Conservation (phyloP, 1,140 invertebrate genomes). For the Sitophilus oryzae region DNA sequence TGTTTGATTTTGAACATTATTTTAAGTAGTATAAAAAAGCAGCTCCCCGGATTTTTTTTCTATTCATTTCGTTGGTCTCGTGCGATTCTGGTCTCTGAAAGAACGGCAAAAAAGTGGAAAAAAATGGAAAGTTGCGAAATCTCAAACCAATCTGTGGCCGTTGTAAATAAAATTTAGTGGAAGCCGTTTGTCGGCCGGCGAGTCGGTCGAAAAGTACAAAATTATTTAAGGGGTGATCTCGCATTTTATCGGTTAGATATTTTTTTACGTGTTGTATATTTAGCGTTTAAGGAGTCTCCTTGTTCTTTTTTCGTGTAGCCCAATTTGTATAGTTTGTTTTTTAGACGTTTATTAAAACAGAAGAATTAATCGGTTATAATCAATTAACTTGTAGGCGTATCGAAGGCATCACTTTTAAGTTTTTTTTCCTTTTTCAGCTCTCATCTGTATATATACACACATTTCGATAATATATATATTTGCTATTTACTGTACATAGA, state of each 20-base stretch:
- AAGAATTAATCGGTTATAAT: too few species aligned
- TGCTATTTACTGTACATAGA: too few species aligned
- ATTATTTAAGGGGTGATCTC: conserved; percentile 41
- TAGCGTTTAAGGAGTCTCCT: too few species aligned
- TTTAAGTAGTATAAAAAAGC: too few species aligned
- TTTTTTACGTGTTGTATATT: conserved; percentile 24
- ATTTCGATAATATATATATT: conserved; percentile 16
- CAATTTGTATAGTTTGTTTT: conserved; percentile 20
- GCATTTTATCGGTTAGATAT: conserved; percentile 35
- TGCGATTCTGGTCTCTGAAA: too few species aligned
- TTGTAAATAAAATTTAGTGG: conserved; percentile 14
- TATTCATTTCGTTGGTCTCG: too few species aligned
- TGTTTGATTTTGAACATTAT: too few species aligned
- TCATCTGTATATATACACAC: not conserved
- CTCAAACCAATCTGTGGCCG: not conserved
- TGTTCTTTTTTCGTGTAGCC: too few species aligned
- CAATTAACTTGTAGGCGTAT: not conserved
- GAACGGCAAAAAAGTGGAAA: too few species aligned
- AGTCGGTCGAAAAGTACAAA: conserved; percentile 37
- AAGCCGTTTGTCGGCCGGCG: conserved; percentile 21
- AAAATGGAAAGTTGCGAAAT: too few species aligned
- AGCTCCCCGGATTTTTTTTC: too few species aligned
- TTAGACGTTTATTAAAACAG: too few species aligned
- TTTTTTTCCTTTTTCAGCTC: not conserved
- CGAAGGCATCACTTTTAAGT: not conserved